These are phyloP conservation scores for Drosophila tsacasi DNA, from an alignment of 1,140 invertebrate species.

Conservation along the genomic window DNA sequence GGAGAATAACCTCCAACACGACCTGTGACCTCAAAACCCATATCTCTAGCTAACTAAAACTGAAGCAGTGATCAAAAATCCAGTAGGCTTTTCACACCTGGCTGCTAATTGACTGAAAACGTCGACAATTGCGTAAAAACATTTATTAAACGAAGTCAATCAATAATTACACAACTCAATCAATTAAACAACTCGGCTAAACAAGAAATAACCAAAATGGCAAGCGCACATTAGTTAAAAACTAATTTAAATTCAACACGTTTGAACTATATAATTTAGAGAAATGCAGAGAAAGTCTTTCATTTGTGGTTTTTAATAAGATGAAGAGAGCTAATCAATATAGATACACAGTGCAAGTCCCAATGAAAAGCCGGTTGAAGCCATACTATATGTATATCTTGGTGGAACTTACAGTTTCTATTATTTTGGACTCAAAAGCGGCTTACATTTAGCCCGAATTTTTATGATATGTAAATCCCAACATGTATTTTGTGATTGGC, in stretches of 20 bases:
- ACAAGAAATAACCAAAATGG: slow-evolving; percentile 2
- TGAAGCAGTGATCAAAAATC: not conserved
- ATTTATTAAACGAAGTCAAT: slow-evolving; percentile 1
- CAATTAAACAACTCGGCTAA: slow-evolving; percentile 3
- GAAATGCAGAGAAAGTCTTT: slow-evolving; percentile 11
- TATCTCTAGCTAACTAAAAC: slow-evolving; percentile 3
- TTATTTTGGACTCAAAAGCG: slow-evolving; percentile 16
- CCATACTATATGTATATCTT: slow-evolving; percentile 2
- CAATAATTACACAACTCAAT: slow-evolving; percentile 16
- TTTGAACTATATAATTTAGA: slow-evolving; percentile 1
- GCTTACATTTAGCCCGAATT: slow-evolving; percentile 57
- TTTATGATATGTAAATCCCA: slow-evolving; percentile 56
- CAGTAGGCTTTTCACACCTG: slow-evolving; percentile 3
- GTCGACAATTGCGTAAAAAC: slow-evolving; percentile 1
- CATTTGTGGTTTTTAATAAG: slow-evolving; percentile 9
- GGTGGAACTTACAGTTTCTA: slow-evolving; percentile 19
- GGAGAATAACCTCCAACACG: slow-evolving; percentile 1
- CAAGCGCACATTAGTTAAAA: not conserved
- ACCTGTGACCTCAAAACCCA: slow-evolving; percentile 5
- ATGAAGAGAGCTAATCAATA: slow-evolving; percentile 9
- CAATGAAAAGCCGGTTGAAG: slow-evolving; percentile 12
- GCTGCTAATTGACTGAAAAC: slow-evolving; percentile 1
- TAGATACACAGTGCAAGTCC: not conserved
- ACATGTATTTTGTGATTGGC: slow-evolving; percentile 42
- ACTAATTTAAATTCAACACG: slow-evolving; percentile 3